Base-by-base conservation (phyloP, 2,888 invertebrate species). In the Campopleginae sp. region DNA sequence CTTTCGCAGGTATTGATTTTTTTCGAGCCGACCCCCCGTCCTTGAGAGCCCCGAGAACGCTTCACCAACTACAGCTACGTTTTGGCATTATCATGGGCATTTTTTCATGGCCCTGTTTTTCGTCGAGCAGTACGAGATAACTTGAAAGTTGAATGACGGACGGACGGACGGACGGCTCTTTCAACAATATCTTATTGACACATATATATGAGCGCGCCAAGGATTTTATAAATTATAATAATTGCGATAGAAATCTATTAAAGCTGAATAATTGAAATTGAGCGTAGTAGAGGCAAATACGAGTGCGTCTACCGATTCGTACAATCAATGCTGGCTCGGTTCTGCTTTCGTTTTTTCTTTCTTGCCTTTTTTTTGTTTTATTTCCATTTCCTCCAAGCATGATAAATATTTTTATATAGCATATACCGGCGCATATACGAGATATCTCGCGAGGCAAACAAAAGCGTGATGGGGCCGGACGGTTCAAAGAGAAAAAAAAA, bases 1-100 rank as follows among this genome's bases (percentile, higher is more conserved):
- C 88, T 88, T 87, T 88, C 86, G 86, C 82, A 90, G 84, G 87
- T 92, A 93, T 92, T 92, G 93, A 93, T 93, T 93, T 93, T 93
- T 93, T 92, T 92, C 90, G 88, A 88, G 87, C 82, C 89, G 86
- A 88, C 92, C n/a, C n/a, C n/a, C n/a, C n/a, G n/a, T n/a, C 79
- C 84, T 86, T 81, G 58, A 81, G 80, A 84, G 78, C 48, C n/a
- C n/a, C n/a, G n/a, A n/a, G n/a, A n/a, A n/a, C n/a, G n/a, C n/a
- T n/a, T n/a, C n/a, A n/a, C n/a, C n/a, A n/a, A n/a, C n/a, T n/a
- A n/a, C n/a, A n/a, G n/a, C n/a, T n/a, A n/a, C n/a, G n/a, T n/a
- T n/a, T n/a, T n/a, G n/a, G n/a, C n/a, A n/a, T n/a, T n/a, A n/a
- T n/a, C n/a, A n/a, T n/a, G n/a, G n/a, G n/a, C n/a, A n/a, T n/a